Base-by-base conservation (phyloP, 2,888 invertebrate species). In the Ophion obscuratus region DNA sequence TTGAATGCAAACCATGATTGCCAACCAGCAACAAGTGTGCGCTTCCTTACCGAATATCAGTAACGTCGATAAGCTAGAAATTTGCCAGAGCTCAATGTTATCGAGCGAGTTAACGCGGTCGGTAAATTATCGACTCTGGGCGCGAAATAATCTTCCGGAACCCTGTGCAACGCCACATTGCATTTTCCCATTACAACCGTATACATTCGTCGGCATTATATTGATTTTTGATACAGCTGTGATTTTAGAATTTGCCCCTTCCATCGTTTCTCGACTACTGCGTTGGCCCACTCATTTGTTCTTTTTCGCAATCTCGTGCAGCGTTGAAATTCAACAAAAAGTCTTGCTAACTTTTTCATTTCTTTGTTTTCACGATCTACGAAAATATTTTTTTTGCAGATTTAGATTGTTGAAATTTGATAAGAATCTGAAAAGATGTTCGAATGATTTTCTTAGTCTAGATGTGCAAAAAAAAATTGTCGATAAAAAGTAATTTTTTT, bases 141-240 rank as follows among this genome's bases (percentile, higher is more conserved):
- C 24, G 6, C 9, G 10, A 5, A 47, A 53, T 77, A 36, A 40
- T 24, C 27, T 78, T 78, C 53, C 47, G 66, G 40, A 36, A 36
- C 61, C 76, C 47, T 73, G 80, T 53, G 62, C 53, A 66, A 27
- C 24, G 74, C 47, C 36, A 61, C 47, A 20, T 74, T 31, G 27
- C 61, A 61, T 75, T 81, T 83, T 78, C 53, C 74, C 70, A 70
- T 81, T 61, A 61, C 70, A 62, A 31, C 68, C 59, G 57, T 75
- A 47, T 57, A 59, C 64, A 78, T 59, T 64, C 83, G 73, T 59
- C 78, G 64, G 61, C 59, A 61, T 61, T 81, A 74, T 86, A 86
- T 86, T 86, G 86, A 86, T 86, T 86, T 86, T 81, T 68, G 70
- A 40, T 81, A 61, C 81, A 74, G 77, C 64, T 83, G 78, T 44